These are phyloP conservation scores for Bufo bufo DNA, from an alignment of 2,113 vertebrate genomes.

Conservation along the genomic window DNA sequence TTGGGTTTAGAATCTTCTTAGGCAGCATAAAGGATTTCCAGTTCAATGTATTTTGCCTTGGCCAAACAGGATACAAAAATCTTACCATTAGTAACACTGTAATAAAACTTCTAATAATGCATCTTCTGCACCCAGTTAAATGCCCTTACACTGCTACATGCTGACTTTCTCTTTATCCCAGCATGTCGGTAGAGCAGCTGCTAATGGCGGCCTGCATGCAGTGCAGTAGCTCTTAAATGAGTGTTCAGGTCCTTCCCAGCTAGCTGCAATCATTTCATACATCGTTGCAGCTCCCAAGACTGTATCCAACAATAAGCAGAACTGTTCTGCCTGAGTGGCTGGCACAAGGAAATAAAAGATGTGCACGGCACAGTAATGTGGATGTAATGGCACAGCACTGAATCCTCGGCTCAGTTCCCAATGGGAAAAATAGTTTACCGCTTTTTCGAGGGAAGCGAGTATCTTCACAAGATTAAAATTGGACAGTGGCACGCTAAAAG, in stretches of 20 bases:
- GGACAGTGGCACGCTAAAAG: neutral
- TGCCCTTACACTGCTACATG: neutral
- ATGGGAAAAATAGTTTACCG: neutral
- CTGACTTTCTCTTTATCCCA: neutral
- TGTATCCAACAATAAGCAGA: slow-evolving; percentile 11
- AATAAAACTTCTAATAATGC: no score
- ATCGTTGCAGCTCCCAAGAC: slow-evolving; percentile 4
- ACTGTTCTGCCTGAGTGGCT: slow-evolving; percentile 5
- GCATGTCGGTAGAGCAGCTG: neutral
- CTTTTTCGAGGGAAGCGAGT: neutral
- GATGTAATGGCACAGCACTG: slow-evolving; percentile 3
- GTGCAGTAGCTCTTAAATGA: neutral
- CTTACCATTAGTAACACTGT: neutral
- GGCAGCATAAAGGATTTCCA: no score
- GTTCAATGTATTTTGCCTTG: neutral
- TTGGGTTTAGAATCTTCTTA: no score
- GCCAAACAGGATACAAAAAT: neutral
- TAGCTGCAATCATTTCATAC: slow-evolving; percentile 36
- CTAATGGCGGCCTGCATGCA: neutral
- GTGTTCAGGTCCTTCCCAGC: neutral
- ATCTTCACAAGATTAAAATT: neutral
- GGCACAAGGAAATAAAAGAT: slow-evolving; percentile 7
- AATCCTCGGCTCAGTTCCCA: neutral
- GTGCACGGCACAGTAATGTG: neutral
- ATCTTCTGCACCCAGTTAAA: no score